Evolutionary conservation across 64 coral and sea anemone species (phyloP), one percentile per base, ranked within the genome.

Genomic region (Pocillopora damicornis): DNA sequence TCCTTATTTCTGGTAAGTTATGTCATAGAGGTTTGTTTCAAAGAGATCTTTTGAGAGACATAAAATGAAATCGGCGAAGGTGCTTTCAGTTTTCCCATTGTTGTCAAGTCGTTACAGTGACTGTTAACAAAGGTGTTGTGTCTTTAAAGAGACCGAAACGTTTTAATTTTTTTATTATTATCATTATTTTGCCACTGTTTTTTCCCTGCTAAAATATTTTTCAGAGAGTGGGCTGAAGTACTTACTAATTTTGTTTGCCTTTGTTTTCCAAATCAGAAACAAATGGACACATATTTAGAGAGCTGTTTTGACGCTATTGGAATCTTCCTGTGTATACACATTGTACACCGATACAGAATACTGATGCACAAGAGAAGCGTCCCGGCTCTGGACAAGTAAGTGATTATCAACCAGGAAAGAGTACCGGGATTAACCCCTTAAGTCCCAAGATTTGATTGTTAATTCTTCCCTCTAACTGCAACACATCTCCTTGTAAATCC

Each of bases 281-380:
- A 99, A 78, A 95, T 95, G 93, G 97, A 99, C 57, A 88, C 88
- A 45, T 99, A 95, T 38, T 80, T 99, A 18, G 93, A 99, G 17
- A 92, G 76, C 67, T 95, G 97, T 76, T 99, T 90, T 83, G 97
- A 99, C 63, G 94, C 97, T 12, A 99, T 99, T 77, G 97, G 97
- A 20, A 91, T 99, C 72, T 99, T 99, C 26, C 81, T 99, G 22
- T 99, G 97, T 65, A 99, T 99, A 30, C 97, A 99, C 37, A 74
- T 99, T 11, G 92, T 99, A 56, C 97, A 99, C 81, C 90, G 97
- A 15, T 99, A 99, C 76, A 89, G 97, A 85, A 99, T 99, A 38
- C 74, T 99, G 15, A 99, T 99, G 97, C 90, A 95, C 80, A 95
- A 99, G 76, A 92, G 97, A 88, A 90, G 73, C 83, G 93, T 99